These are phyloP conservation scores for Nephila pilipes DNA, from an alignment of 1,140 invertebrate genomes.

Conservation along the genomic window DNA sequence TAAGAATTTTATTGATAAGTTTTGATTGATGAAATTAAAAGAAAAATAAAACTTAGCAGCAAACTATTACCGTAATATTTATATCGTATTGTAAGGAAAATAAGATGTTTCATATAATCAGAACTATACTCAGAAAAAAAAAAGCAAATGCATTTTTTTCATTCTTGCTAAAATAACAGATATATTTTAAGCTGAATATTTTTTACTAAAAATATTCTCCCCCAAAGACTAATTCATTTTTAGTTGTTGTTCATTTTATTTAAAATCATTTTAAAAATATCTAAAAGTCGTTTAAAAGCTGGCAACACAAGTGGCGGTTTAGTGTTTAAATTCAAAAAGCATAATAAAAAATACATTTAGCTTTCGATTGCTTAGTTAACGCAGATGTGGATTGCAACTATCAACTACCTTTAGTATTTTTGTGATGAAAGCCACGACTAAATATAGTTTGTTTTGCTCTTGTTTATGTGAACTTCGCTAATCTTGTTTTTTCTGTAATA, in stretches of 20 bases:
- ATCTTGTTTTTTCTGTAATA: not conserved
- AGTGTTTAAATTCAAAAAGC: conserved; percentile 33
- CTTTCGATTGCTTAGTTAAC: too few relatives aligned
- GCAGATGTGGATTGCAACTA: too few relatives aligned
- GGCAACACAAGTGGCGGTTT: not conserved
- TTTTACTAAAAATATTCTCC: not conserved
- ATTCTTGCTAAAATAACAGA: not conserved
- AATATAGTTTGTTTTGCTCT: too few relatives aligned
- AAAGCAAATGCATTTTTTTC: not conserved
- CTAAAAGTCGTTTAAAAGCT: not conserved
- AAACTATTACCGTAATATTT: not conserved
- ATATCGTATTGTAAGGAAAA: too few relatives aligned
- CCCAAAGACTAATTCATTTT: not conserved
- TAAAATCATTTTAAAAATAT: too few relatives aligned
- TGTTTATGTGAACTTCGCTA: not conserved
- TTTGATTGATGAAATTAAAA: not conserved
- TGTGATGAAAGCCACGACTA: not conserved
- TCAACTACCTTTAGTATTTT: too few relatives aligned
- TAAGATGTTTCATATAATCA: too few relatives aligned
- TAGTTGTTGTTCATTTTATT: too few relatives aligned
- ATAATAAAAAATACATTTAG: conserved; percentile 31
- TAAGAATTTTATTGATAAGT: not conserved
- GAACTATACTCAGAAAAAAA: not conserved
- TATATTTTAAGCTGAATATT: not conserved
- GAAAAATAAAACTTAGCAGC: not conserved